Evolutionary conservation across 1,140 invertebrate species (phyloP).

Genomic region (Dysdera silvatica): DNA sequence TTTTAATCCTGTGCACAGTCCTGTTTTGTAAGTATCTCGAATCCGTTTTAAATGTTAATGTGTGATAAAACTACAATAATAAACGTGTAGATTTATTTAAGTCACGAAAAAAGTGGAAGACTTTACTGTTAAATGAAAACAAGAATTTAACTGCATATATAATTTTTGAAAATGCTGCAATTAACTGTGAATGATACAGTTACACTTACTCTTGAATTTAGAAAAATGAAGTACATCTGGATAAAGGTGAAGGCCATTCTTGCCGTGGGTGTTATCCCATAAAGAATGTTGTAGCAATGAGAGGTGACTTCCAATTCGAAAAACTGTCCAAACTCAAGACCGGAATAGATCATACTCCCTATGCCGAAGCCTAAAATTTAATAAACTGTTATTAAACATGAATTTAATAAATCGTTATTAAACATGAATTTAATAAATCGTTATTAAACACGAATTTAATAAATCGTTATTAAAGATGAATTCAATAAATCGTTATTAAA

Average conservation of each 20-base stretch:
- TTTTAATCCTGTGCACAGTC: no score
- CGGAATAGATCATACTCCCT: constrained; percentile 89
- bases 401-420: background rate
- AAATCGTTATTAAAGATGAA: no score
- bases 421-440: no score
- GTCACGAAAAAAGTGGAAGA: no score
- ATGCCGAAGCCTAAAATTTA: constrained; percentile 67
- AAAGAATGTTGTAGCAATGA: constrained; percentile 77
- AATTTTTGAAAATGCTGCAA: background rate
- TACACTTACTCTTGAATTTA: constrained; percentile 56
- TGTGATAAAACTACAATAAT: no score
- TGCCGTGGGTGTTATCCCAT: constrained; percentile 74
- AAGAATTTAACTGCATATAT: background rate
- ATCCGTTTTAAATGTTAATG: no score
- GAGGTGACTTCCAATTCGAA: constrained; percentile 76
- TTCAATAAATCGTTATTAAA: no score
- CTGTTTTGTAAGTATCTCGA: no score
- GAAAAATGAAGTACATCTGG: constrained; percentile 93
- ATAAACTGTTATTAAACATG: background rate
- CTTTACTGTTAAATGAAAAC: no score
- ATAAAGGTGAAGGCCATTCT: constrained; percentile 88
- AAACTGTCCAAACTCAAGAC: constrained; percentile 84
- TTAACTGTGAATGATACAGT: background rate
- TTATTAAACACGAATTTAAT: no score
- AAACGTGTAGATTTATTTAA: no score